Conservation (phyloP, 2,888 invertebrate species). For the Ctenicera cuprea region DNA sequence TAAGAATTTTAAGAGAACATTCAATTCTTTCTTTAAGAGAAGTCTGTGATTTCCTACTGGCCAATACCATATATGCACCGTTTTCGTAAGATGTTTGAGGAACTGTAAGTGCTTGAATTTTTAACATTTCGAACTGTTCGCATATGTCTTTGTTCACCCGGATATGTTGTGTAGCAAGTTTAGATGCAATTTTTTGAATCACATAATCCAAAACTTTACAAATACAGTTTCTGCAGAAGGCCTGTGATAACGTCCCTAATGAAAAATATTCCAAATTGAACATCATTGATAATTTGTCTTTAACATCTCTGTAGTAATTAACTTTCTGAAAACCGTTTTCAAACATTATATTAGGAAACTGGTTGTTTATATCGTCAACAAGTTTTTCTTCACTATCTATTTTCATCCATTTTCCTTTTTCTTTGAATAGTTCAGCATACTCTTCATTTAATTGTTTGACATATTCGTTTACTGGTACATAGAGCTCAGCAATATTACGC, state of each 20-base stretch:
- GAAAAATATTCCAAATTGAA: conserved; percentile 82
- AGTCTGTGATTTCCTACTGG: conserved; percentile 83
- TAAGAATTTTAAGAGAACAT: conserved; percentile 79
- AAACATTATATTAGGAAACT: conserved; percentile 73
- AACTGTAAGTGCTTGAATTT: conserved; percentile 80
- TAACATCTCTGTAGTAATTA: conserved; percentile 77
- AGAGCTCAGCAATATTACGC: conserved; percentile 44
- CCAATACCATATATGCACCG: conserved; percentile 85
- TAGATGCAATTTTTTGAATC: conserved; percentile 78
- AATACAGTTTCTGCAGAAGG: conserved; percentile 78
- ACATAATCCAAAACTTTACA: conserved; percentile 76
- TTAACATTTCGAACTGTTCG: conserved; percentile 82
- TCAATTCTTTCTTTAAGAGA: conserved; percentile 82
- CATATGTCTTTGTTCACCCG: conserved; percentile 82
- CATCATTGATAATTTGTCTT: conserved; percentile 77
- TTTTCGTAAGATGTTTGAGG: conserved; percentile 88
- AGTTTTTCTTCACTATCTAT: background rate
- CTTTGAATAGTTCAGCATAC: conserved; percentile 57
- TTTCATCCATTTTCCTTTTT: background rate
- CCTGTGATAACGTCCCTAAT: conserved; percentile 79
- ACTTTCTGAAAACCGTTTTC: conserved; percentile 79
- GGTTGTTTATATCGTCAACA: background rate
- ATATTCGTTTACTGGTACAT: conserved; percentile 49
- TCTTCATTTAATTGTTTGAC: conserved; percentile 49
- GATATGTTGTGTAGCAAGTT: conserved; percentile 79